These are phyloP conservation scores for Lapara coniferarum DNA, from an alignment of 2,888 invertebrate genomes.

Conservation along the genomic window DNA sequence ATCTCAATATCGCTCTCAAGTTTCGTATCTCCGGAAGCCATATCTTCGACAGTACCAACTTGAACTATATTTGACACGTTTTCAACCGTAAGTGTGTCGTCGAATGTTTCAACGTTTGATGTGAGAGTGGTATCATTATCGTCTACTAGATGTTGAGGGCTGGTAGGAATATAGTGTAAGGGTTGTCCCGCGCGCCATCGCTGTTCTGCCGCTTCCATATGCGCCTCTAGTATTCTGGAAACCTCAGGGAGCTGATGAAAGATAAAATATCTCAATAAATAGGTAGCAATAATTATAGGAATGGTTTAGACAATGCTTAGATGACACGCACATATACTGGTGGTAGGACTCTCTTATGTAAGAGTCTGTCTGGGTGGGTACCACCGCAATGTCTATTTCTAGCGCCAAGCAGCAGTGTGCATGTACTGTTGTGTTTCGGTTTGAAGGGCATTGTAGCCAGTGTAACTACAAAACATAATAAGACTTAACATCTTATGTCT, in stretches of 20 bases:
- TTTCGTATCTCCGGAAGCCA: conserved; percentile 37
- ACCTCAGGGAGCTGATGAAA: conserved; percentile 68
- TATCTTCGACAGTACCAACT: conserved; percentile 46
- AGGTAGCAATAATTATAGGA: no score
- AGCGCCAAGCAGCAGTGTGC: no score
- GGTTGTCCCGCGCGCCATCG: conserved; percentile 60
- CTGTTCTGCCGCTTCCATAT: conserved; percentile 67
- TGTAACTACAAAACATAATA: no score
- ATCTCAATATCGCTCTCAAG: conserved; percentile 11
- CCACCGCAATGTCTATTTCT: no score
- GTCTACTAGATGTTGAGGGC: conserved; percentile 48
- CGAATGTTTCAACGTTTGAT: conserved; percentile 58
- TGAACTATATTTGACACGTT: conserved; percentile 35
- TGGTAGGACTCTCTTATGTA: no score
- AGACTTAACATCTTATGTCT: no score
- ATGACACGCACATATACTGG: no score
- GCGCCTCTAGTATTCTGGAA: conserved; percentile 67
- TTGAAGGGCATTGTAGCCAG: no score
- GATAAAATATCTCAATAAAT: not conserved
- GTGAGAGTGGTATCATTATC: conserved; percentile 63
- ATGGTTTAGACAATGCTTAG: no score
- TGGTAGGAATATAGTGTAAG: conserved; percentile 46
- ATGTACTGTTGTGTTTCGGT: no score
- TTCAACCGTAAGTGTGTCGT: conserved; percentile 68
- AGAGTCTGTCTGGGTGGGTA: no score